These are phyloP conservation scores for Caenorhabditis sp. DNA, from an alignment of 2,888 invertebrate species.

Conservation along the genomic window DNA sequence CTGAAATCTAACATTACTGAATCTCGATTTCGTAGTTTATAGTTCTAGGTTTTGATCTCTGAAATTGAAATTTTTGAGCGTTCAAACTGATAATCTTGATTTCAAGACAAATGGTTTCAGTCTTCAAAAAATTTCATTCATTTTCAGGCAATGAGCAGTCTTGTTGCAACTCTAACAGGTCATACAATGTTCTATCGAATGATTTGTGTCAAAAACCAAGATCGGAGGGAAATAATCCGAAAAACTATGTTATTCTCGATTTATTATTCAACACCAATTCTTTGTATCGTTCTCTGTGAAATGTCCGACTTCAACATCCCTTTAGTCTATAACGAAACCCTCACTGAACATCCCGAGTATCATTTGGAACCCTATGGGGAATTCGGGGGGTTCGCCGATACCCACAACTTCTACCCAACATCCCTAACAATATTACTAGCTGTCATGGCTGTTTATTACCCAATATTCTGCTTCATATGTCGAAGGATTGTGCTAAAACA, in stretches of 20 bases:
- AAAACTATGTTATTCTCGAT: background rate
- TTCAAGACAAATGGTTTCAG: too few relatives aligned
- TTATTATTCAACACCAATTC: too few relatives aligned
- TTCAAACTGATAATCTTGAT: too few relatives aligned
- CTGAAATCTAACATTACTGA: too few relatives aligned
- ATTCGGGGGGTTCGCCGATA: slow-evolving; percentile 28
- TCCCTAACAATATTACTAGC: slow-evolving; percentile 5
- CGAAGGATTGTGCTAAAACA: slow-evolving; percentile 13
- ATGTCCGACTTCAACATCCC: slow-evolving; percentile 16
- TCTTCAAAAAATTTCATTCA: too few relatives aligned
- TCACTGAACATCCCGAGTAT: slow-evolving; percentile 12
- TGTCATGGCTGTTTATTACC: background rate
- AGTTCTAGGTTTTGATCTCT: too few relatives aligned
- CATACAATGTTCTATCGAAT: background rate
- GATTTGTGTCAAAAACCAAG: background rate
- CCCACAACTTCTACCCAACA: slow-evolving; percentile 14
- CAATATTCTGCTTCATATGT: slow-evolving; percentile 12
- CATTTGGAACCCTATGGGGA: slow-evolving; percentile 12
- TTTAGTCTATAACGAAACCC: slow-evolving; percentile 19
- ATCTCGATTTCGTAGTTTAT: too few relatives aligned
- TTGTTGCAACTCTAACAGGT: background rate
- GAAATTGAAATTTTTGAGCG: too few relatives aligned
- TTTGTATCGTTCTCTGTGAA: slow-evolving; percentile 17
- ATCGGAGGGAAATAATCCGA: background rate
- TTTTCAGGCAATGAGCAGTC: too few relatives aligned